Evolutionary conservation across 2,113 vertebrate species (phyloP), one percentile per base, ranked within the genome.

Genomic region (Anarrhichthys ocellatus): DNA sequence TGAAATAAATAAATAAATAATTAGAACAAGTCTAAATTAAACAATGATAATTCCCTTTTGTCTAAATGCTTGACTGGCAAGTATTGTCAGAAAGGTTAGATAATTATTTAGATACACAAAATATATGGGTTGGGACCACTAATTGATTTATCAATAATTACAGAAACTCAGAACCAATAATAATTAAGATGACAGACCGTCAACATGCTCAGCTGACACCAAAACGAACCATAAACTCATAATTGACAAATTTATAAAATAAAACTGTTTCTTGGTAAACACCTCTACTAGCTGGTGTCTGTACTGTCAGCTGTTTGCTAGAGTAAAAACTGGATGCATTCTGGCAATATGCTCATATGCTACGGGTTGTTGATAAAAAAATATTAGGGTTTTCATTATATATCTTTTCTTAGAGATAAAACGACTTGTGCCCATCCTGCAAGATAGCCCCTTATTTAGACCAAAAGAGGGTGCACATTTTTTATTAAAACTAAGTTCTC

Each of bases 1-100:
- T 87, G 17, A 94, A 95, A 44, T 52, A 24, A 77, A 92, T 22
- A 34, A 64, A 72, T 50, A 0, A 52, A 52, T 59, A 14, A 66
- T 76, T 80, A 56, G 4, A 38, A 22, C 27, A 27, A n/a, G 5
- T 67, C 11, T 24, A 22, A 44, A 70, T 14, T 22, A 13, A 56
- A 56, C n/a, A 22, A 13, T 71, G 20, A n/a, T 4, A 63, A 50
- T 24, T 61, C 1, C 1, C 5, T 6, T 50, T 52, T n/a, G 59
- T 59, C 18, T 10, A 34, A 56, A 76, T 38, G 5, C 22, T 38
- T 70, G 15, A 61, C 15, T 6, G 18, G 52, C 20, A 63, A 36
- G 68, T 52, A 32, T 42, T 9, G 2, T 50, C 15, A 69, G n/a
- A 73, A 36, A 69, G 1, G 9, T 50, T 27, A n/a, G 24, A 36